These are phyloP conservation scores for Molanna angustata DNA, from an alignment of 2,888 invertebrate genomes.

Conservation along the genomic window DNA sequence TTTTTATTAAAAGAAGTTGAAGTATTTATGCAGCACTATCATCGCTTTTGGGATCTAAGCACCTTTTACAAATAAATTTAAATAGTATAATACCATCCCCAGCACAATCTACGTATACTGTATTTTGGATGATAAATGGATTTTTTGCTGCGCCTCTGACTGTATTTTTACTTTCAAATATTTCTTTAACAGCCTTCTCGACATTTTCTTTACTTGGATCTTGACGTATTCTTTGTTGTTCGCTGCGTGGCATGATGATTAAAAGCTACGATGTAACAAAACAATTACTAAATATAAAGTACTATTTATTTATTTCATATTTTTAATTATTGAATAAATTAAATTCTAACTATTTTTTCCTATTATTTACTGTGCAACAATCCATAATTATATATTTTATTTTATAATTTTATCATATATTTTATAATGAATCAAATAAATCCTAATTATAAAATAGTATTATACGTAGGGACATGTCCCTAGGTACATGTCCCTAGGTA, in stretches of 20 bases:
- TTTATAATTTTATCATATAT: not conserved
- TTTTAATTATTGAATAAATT: not conserved
- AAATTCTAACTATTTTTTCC: not conserved
- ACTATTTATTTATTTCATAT: not conserved
- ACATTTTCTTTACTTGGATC: not conserved
- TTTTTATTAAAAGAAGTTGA: no score
- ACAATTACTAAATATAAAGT: not conserved
- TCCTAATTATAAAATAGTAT: not conserved
- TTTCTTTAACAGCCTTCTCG: not conserved
- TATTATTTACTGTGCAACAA: not conserved
- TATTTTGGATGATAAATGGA: no score
- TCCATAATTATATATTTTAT: not conserved
- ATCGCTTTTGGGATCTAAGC: no score
- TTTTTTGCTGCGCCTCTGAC: not conserved
- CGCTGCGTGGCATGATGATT: slow-evolving; percentile 1
- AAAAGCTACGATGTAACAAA: not conserved
- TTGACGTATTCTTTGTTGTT: not conserved
- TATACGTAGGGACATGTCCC: not conserved
- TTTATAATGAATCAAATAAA: not conserved
- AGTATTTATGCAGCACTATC: no score
- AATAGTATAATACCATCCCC: no score
- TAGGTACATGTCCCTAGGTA: no score
- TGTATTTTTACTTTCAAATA: not conserved
- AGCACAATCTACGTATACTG: no score
- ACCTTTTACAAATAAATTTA: no score